Evolutionary conservation across 2,113 vertebrate species (phyloP), one percentile per base, ranked within the genome.

Genomic region (Poeciliopsis retropinna): DNA sequence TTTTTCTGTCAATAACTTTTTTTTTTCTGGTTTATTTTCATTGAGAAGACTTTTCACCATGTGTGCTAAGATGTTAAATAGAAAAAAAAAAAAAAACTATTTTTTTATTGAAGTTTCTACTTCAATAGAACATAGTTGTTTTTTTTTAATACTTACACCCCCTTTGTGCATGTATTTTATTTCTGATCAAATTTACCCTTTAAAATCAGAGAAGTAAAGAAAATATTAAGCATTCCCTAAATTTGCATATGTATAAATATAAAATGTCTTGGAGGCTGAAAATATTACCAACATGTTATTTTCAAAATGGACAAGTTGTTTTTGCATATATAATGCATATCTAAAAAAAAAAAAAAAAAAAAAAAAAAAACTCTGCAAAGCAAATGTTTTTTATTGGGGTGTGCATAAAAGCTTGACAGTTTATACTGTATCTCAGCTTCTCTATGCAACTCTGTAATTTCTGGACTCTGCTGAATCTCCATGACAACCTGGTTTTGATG

Each of bases 401-500:
- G 69, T 72, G 60, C 71, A 70, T 63, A 64, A 79, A 80, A 70
- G 82, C 70, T 3, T 64, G 60, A 34, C 54, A 70, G 64, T 83
- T 27, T 80, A 29, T 72, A 66, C 76, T 81, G 82, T 84, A 86
- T 87, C 44, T 44, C 80, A 77, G 67, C 78, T 76, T 81, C 64
- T 88, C 61, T 81, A 81, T 87, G 81, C 80, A 85, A 70, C 78
- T 88, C 81, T 91, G 87, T 91, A 89, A 92, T 92, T 92, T 93
- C 87, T 91, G 89, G 93, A 93, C 91, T 67, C 81, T 93, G 90
- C 88, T 92, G 85, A 89, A 98, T 99, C 96, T 96, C 97, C 97
- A 99, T 99, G 94, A 95, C 94, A 94, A 95, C 94, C 72, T 93
- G 91, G 87, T 93, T 94, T 95, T 95, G 91, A 94, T 98, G 97